These are phyloP conservation scores for Prionailurus viverrinus DNA, from an alignment of 2,113 vertebrate genomes.

Conservation along the genomic window DNA sequence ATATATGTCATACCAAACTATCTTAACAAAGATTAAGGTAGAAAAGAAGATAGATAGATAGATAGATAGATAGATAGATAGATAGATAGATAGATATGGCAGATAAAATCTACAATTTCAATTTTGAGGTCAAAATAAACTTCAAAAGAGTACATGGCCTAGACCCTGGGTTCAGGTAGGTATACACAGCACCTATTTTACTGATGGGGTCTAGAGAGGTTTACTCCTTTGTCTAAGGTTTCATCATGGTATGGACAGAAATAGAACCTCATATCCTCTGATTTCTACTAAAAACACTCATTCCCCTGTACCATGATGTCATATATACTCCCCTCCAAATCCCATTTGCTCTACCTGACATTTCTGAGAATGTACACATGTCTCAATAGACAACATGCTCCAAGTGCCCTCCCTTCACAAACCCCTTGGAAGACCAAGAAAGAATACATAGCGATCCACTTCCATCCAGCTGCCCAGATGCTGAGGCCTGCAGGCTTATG, in stretches of 20 bases:
- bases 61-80: not conserved
- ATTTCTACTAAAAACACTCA: constrained; percentile 30
- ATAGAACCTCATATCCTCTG: not conserved
- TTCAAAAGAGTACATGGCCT: not conserved
- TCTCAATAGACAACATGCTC: not conserved
- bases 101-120: not conserved
- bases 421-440: not conserved
- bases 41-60: not conserved
- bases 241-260: not conserved
- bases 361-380: not conserved
- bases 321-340: not conserved
- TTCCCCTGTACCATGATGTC: not conserved
- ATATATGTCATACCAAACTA: not conserved
- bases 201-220: not conserved
- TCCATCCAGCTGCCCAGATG: not conserved
- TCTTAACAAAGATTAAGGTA: not conserved
- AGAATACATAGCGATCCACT: not conserved
- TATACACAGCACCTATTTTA: not conserved
- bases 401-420: not conserved
- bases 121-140: constrained; percentile 39
- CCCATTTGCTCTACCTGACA: not conserved
- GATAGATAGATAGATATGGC: not conserved
- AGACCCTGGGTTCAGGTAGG: not conserved
- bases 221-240: not conserved
- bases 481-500: not conserved